Evolutionary conservation across 2,888 invertebrate genomes (phyloP).

Genomic region (Pyrgus malvae): DNA sequence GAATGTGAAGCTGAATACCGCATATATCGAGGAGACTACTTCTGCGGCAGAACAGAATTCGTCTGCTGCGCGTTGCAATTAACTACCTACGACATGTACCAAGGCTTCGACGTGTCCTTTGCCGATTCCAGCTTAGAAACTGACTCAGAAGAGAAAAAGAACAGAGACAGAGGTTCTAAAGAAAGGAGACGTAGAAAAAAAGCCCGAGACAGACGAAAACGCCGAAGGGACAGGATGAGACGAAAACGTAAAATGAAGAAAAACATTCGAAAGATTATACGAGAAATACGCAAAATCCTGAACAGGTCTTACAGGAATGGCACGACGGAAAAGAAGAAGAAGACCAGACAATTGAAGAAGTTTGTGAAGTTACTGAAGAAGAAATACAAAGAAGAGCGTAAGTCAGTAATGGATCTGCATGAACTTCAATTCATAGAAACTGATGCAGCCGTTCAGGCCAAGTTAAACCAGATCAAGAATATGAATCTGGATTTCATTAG

Average conservation of each 20-base stretch:
- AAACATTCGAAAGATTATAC: slow-evolving; percentile 53
- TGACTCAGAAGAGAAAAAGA: slow-evolving; percentile 50
- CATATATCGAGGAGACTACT: slow-evolving; percentile 63
- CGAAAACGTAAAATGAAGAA: slow-evolving; percentile 57
- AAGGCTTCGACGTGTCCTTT: slow-evolving; percentile 64
- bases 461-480: slow-evolving; percentile 45
- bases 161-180: slow-evolving; percentile 37
- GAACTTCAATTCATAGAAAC: slow-evolving; percentile 51
- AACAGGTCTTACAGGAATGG: slow-evolving; percentile 55
- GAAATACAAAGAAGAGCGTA: slow-evolving; percentile 57
- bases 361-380: slow-evolving; percentile 59
- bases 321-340: slow-evolving; percentile 51
- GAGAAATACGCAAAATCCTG: slow-evolving; percentile 56
- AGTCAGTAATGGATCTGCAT: slow-evolving; percentile 56
- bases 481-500: slow-evolving; percentile 51
- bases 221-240: slow-evolving; percentile 41
- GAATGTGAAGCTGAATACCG: slow-evolving; percentile 67
- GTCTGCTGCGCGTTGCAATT: slow-evolving; percentile 60
- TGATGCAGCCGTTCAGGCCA: slow-evolving; percentile 45
- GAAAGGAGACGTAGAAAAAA: slow-evolving; percentile 38
- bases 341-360: slow-evolving; percentile 61
- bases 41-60: slow-evolving; percentile 61
- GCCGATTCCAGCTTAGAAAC: slow-evolving; percentile 51
- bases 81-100: slow-evolving; percentile 64
- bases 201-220: slow-evolving; percentile 38